Evolutionary conservation across 1,140 invertebrate species (phyloP), one percentile per base, ranked within the genome.

Genomic region (Lucilia cuprina): DNA sequence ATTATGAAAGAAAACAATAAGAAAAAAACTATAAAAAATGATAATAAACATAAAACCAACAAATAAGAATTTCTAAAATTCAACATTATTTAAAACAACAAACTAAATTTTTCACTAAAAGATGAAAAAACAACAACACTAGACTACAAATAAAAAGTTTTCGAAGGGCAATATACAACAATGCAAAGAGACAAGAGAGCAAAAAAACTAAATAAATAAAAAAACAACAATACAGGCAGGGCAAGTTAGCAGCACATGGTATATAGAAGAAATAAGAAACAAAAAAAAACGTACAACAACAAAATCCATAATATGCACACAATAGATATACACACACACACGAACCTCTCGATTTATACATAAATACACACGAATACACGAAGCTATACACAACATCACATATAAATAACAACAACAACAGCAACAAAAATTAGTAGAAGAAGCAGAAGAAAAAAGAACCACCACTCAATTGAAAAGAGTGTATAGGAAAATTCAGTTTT

Each of bases 391-490:
- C 50, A 55, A 55, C 17, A 55, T 9, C 65, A 60, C 14, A 60
- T 30, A 30, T n/a, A 60, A 60, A n/a, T n/a, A n/a, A n/a, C 14
- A 60, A 60, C 1, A 60, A n/a, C 55, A 60, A 60, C 14, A 60
- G 14, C 55, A 60, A 17, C 55, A 60, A 17, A 30, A 30, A 30
- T 30, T 30, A 2, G 25, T 30, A 30, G n/a, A 70, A 70, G n/a
- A 21, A 70, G 19, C 21, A 65, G n/a, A 65, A 65, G 14, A 19
- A 70, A n/a, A 21, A 21, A 19, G 21, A 21, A 21, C n/a, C 21
- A 21, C n/a, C 21, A 70, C 65, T 70, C 65, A 70, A 70, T 70
- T 70, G 65, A 70, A 70, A 70, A 21, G 65, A 70, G 65, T 60
- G 55, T 70, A 70, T 19, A 70, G 65, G 65, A 70, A 70, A 70